A percentile compares a stretch with the other conserved stretches of the same genome.
Conservation (phyloP, 2,797 vertebrate genomes). For the Lepilemur ruficaudatus region DNA sequence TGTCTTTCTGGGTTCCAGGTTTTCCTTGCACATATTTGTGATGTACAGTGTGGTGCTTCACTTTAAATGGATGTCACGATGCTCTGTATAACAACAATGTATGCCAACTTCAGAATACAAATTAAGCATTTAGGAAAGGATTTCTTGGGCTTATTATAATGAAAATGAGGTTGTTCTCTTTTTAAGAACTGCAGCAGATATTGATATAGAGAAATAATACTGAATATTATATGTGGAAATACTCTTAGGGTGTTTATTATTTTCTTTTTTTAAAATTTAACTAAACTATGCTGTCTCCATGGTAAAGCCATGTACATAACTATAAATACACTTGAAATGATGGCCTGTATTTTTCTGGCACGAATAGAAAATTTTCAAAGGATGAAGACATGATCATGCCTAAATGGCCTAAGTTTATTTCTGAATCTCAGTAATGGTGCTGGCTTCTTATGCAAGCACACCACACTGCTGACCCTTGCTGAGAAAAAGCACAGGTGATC, state of each 20-base stretch:
- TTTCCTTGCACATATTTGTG: background rate
- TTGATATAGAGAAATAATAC: background rate
- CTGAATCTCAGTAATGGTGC: background rate
- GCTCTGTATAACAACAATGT: background rate
- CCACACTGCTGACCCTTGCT: background rate
- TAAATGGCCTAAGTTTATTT: background rate
- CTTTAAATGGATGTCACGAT: background rate
- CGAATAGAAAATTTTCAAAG: background rate
- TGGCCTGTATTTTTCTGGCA: background rate
- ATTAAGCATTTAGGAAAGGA: background rate
- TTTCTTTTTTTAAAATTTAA: background rate
- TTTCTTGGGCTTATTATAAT: background rate
- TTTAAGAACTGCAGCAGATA: background rate
- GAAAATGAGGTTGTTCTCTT: background rate
- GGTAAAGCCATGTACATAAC: background rate
- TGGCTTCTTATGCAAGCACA: background rate
- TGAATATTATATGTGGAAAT: background rate
- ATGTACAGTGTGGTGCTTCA: background rate
- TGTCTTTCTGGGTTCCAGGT: background rate
- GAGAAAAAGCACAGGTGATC: background rate
- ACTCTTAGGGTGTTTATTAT: background rate
- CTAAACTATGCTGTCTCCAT: background rate
- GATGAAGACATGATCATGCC: background rate
- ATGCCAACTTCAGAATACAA: background rate
- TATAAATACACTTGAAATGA: constrained; percentile 28